A percentile compares a stretch with the other conserved stretches of the same genome.
Evolutionary conservation across 2,888 invertebrate genomes (phyloP).

Genomic region (Gryllus longicercus): DNA sequence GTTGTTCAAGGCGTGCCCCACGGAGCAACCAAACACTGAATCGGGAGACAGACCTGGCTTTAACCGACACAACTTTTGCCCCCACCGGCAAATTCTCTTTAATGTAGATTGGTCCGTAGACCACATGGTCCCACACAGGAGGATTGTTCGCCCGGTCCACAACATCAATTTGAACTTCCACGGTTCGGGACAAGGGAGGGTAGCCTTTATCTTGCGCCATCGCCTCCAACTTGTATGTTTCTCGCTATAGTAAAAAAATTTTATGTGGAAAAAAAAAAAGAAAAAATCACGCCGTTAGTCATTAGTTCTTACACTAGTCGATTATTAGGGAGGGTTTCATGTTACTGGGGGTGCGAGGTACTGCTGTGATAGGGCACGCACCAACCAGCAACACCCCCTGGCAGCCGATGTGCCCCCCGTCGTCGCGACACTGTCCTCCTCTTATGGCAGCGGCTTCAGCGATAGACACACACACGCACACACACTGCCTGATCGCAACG

Average conservation of each 20-base stretch:
- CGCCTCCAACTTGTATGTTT: conserved; percentile 97
- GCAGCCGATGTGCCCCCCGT: conserved; percentile 34
- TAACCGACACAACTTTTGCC: conserved; percentile 95
- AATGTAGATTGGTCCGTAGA: conserved; percentile 95
- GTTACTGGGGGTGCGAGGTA: conserved; percentile 40
- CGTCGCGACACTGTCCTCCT: neutral
- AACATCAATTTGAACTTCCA: conserved; percentile 97
- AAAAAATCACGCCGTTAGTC: conserved; percentile 62
- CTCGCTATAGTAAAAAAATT: conserved; percentile 73
- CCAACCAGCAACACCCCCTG: conserved; percentile 30
- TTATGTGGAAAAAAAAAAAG: conserved; percentile 60
- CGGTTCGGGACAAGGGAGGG: conserved; percentile 91
- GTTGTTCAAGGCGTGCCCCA: conserved; percentile 35
- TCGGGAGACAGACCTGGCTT: conserved; percentile 87
- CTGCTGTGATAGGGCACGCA: conserved; percentile 40
- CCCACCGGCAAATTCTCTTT: conserved; percentile 97
- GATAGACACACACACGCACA: conserved; percentile 10
- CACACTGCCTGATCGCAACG: neutral
- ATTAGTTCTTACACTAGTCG: conserved; percentile 47
- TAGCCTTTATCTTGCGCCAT: conserved; percentile 97
- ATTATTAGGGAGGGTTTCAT: conserved; percentile 28
- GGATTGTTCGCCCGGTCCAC: conserved; percentile 97
- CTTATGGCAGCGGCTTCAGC: neutral
- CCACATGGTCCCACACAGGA: conserved; percentile 93
- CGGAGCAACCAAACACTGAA: conserved; percentile 37